Conservation (phyloP, 2,888 invertebrate genomes). For the Philereme transversata region DNA sequence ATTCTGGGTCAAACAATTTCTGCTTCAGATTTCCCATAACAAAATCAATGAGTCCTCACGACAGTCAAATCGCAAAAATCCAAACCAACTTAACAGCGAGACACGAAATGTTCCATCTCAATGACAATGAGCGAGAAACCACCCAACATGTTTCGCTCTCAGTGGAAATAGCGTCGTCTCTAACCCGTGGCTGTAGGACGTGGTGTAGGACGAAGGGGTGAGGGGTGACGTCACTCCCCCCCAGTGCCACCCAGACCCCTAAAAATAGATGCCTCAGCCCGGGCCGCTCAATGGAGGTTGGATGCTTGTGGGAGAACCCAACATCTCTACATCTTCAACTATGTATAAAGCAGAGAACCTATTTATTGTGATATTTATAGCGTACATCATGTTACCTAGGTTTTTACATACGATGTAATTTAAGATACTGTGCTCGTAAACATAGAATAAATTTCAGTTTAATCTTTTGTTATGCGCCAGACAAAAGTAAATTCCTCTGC, state of each 20-base stretch:
- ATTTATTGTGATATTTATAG: slow-evolving; percentile 27
- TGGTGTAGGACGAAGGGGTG: slow-evolving; percentile 44
- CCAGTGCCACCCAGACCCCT: slow-evolving; percentile 58
- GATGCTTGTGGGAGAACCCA: slow-evolving; percentile 47
- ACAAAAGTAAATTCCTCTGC: slow-evolving; percentile 13
- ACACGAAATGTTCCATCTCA: slow-evolving; percentile 53
- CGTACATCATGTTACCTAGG: slow-evolving; percentile 17
- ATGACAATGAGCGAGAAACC: slow-evolving; percentile 50
- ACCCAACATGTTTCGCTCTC: slow-evolving; percentile 58
- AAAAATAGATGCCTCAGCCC: slow-evolving; percentile 76
- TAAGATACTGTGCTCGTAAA: slow-evolving; percentile 19
- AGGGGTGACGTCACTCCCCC: slow-evolving; percentile 59
- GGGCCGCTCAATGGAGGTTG: slow-evolving; percentile 76
- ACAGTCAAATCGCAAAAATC: slow-evolving; percentile 36
- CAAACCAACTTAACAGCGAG: slow-evolving; percentile 44
- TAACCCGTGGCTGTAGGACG: slow-evolving; percentile 45
- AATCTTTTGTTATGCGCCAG: slow-evolving; percentile 27
- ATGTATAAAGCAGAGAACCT: slow-evolving; percentile 21
- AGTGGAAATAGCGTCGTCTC: slow-evolving; percentile 52
- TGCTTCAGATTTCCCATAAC: not conserved
- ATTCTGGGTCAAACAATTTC: slow-evolving; percentile 7
- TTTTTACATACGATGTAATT: slow-evolving; percentile 25
- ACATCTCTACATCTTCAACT: slow-evolving; percentile 31
- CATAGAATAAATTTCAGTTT: slow-evolving; percentile 14
- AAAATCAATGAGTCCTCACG: slow-evolving; percentile 22